phyloP scores from a whole-genome alignment of 2,797 vertebrate species.

The Rachycentron canadum region DNA sequence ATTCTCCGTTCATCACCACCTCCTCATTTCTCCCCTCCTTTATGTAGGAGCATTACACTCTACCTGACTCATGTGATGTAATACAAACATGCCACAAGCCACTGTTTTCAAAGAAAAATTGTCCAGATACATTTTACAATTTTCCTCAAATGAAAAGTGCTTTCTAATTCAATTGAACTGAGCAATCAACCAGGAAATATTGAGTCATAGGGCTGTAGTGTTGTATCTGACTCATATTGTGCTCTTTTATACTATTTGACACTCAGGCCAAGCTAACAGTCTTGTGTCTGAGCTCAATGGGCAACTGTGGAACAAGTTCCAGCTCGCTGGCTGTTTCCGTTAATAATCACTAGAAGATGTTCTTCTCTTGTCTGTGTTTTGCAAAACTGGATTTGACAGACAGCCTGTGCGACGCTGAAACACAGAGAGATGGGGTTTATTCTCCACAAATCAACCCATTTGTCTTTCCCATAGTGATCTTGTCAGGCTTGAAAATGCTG shows the following conservation, averaged over 20 bases:
- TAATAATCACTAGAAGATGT: constrained; percentile 75
- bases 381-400: constrained; percentile 74
- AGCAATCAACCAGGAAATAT: constrained; percentile 53
- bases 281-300: constrained; percentile 34
- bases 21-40: constrained; percentile 39
- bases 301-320: constrained; percentile 67
- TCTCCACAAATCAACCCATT: constrained; percentile 74
- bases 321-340: constrained; percentile 69
- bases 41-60: neutral
- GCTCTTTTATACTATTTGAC: constrained; percentile 50
- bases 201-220: constrained; percentile 60
- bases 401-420: constrained; percentile 59
- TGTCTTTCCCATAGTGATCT: constrained; percentile 68
- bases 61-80: neutral
- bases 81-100: neutral
- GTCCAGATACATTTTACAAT: neutral
- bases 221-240: constrained; percentile 60
- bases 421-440: constrained; percentile 66
- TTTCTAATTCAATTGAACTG: constrained; percentile 26
- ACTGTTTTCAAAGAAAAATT: neutral
- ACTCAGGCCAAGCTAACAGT: constrained; percentile 50
- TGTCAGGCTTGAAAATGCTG: constrained; percentile 69
- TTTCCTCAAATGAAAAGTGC: constrained; percentile 24
- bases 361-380: constrained; percentile 52
- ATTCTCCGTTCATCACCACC: constrained; percentile 12